phyloP scores from a whole-genome alignment of 23 tunicate species.

The Ascidia mentula region DNA sequence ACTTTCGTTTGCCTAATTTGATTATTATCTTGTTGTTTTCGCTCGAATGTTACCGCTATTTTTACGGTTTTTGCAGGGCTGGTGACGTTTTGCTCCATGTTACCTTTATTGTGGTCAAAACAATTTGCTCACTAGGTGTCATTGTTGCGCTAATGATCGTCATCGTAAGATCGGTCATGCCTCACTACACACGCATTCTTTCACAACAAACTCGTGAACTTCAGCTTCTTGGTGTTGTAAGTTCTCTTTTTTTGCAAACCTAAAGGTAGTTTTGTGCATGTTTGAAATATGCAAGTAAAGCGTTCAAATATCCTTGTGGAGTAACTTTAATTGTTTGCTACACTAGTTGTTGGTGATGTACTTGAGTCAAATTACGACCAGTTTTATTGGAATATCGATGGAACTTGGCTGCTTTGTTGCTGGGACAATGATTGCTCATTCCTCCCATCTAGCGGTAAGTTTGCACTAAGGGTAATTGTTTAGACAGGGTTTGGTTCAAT shows the following conservation, averaged over 20 bases:
- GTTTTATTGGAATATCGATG: conserved; percentile 80
- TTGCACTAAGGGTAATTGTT: background rate
- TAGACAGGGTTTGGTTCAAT: no score
- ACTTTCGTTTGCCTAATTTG: no score
- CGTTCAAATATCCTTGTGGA: no score
- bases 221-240: conserved; percentile 68
- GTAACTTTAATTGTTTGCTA: background rate
- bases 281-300: no score
- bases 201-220: conserved; percentile 51
- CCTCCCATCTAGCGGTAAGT: conserved; percentile 42
- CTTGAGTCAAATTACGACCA: conserved; percentile 61
- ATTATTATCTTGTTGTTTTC: background rate
- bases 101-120: conserved; percentile 17
- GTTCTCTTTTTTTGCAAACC: no score
- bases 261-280: no score
- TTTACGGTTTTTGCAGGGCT: background rate
- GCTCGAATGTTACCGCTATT: background rate
- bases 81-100: conserved; percentile 15
- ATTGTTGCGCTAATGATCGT: conserved; percentile 21
- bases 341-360: conserved; percentile 68
- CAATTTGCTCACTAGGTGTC: conserved; percentile 45
- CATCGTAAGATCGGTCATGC: conserved; percentile 39
- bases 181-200: conserved; percentile 26
- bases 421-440: conserved; percentile 52
- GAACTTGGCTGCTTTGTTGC: conserved; percentile 96